Evolutionary conservation across 2,888 invertebrate genomes (phyloP).

Genomic region (Acrobasis consociella): DNA sequence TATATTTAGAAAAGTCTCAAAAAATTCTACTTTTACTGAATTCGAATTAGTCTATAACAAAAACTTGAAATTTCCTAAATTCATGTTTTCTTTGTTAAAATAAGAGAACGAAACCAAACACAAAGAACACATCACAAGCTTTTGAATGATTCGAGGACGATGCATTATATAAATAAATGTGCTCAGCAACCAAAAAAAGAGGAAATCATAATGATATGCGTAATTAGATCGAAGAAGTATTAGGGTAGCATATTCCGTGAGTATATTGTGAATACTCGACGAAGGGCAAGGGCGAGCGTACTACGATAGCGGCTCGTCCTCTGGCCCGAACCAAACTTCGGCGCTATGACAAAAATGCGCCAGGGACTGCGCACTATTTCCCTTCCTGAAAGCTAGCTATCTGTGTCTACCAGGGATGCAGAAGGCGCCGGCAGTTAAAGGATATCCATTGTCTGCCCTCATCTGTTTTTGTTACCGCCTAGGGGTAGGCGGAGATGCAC

Average conservation of each 20-base stretch:
- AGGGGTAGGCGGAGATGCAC: constrained; percentile 69
- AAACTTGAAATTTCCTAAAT: not conserved
- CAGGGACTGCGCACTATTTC: constrained; percentile 52
- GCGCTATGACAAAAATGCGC: constrained; percentile 45
- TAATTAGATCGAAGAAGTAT: constrained; percentile 80
- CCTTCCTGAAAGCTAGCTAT: constrained; percentile 87
- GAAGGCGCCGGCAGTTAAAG: constrained; percentile 47
- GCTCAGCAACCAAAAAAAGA: constrained; percentile 20
- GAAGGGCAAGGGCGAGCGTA: constrained; percentile 35
- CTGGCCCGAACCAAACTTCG: constrained; percentile 21
- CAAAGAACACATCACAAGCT: no score
- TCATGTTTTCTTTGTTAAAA: not conserved
- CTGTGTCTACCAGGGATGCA: constrained; percentile 82
- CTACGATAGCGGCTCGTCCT: not conserved
- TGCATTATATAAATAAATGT: not conserved
- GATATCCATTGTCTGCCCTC: constrained; percentile 28
- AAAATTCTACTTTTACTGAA: not conserved
- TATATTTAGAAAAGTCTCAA: not conserved
- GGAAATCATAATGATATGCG: constrained; percentile 76
- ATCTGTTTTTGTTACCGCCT: constrained; percentile 56
- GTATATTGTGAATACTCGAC: constrained; percentile 41
- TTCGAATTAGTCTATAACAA: not conserved
- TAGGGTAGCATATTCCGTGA: constrained; percentile 67
- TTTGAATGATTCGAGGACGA: no score
- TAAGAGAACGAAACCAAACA: no score